These are phyloP conservation scores for Ailurus styani DNA, from an alignment of 2,113 vertebrate species.

Conservation along the genomic window DNA sequence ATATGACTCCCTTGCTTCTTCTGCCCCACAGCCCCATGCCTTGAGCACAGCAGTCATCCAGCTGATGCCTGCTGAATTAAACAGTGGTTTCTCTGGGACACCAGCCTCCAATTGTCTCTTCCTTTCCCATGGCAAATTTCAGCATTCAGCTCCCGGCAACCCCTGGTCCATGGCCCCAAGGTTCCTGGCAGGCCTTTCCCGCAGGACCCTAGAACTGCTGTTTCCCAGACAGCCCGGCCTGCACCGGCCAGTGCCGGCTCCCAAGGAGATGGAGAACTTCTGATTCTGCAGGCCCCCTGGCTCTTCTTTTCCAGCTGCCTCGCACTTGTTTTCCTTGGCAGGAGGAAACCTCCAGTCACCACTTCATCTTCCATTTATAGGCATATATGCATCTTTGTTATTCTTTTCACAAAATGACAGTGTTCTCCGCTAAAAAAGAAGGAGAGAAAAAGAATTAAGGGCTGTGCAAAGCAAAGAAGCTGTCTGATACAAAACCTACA, in stretches of 20 bases:
- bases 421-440: slow-evolving; percentile 47
- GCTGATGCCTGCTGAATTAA: slow-evolving; percentile 12
- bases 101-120: slow-evolving; percentile 20
- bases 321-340: slow-evolving; percentile 83
- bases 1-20: neutral
- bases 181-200: slow-evolving; percentile 48
- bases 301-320: slow-evolving; percentile 67
- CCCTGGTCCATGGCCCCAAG: slow-evolving; percentile 9
- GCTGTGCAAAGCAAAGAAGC: neutral
- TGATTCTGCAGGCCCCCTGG: slow-evolving; percentile 73
- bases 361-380: slow-evolving; percentile 85
- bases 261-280: slow-evolving; percentile 56
- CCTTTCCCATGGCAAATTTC: slow-evolving; percentile 48
- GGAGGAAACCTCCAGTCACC: slow-evolving; percentile 55
- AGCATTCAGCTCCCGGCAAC: slow-evolving; percentile 47
- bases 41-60: neutral
- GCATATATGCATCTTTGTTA: slow-evolving; percentile 74
- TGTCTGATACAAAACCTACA: neutral
- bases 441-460: neutral
- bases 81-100: slow-evolving; percentile 45
- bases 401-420: slow-evolving; percentile 72
- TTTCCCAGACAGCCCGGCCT: slow-evolving; percentile 31
- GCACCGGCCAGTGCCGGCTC: neutral
- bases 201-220: neutral
- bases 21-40: neutral